These are phyloP conservation scores for Oryzaephilus surinamensis DNA, from an alignment of 1,140 invertebrate genomes.

Conservation along the genomic window DNA sequence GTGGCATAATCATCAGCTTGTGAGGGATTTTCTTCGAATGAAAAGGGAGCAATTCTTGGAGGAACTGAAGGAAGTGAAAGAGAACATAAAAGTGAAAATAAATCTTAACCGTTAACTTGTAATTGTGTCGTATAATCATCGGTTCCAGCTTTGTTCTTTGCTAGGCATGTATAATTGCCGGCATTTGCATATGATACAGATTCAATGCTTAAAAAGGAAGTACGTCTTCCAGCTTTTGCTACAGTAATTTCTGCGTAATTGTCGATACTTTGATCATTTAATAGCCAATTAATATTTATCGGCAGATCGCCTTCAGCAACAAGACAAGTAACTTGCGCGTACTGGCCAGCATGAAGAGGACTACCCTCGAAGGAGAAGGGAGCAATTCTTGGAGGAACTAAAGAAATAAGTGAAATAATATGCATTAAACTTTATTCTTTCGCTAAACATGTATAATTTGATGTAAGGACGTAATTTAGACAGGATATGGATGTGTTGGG, in stretches of 20 bases:
- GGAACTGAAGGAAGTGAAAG: slow-evolving; percentile 36
- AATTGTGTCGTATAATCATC: slow-evolving; percentile 50
- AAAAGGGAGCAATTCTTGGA: slow-evolving; percentile 49
- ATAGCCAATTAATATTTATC: slow-evolving; percentile 49
- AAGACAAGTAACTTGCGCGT: slow-evolving; percentile 48
- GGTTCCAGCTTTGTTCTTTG: slow-evolving; percentile 47
- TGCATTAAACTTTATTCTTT: no score
- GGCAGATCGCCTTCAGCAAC: slow-evolving; percentile 56
- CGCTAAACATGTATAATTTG: no score
- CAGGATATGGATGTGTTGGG: no score
- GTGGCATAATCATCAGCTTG: slow-evolving; percentile 53
- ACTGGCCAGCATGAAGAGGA: slow-evolving; percentile 49
- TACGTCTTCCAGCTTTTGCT: slow-evolving; percentile 38
- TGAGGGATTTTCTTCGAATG: slow-evolving; percentile 47
- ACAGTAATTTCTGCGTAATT: slow-evolving; percentile 28
- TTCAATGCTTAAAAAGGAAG: no score
- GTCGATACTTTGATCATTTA: slow-evolving; percentile 41
- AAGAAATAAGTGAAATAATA: no score
- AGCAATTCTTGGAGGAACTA: slow-evolving; percentile 49
- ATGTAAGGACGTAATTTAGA: no score
- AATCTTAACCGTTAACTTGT: slow-evolving; percentile 49
- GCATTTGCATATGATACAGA: slow-evolving; percentile 45
- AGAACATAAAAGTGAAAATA: slow-evolving; percentile 1
- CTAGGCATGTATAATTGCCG: slow-evolving; percentile 54
- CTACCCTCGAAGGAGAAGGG: slow-evolving; percentile 51